These are phyloP conservation scores for Conchocele bisecta DNA, from an alignment of 2,888 invertebrate species.

Conservation along the genomic window DNA sequence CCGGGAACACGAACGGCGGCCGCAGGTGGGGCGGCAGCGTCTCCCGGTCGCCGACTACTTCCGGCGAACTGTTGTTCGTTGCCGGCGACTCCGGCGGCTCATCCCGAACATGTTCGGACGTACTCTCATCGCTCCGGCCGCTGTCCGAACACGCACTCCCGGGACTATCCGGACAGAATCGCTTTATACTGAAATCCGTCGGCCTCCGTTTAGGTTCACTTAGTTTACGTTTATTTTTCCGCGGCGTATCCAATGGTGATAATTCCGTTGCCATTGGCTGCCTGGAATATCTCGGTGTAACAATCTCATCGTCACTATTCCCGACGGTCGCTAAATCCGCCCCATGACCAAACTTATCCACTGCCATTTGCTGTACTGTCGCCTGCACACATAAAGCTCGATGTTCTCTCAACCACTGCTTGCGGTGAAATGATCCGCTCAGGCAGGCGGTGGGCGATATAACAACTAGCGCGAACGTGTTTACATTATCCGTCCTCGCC, in stretches of 20 bases:
- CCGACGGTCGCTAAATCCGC: too few species aligned
- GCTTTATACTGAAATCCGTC: slow-evolving; percentile 77
- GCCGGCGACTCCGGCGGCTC: slow-evolving; percentile 61
- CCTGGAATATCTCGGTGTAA: too few species aligned
- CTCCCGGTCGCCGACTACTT: slow-evolving; percentile 21
- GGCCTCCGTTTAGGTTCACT: slow-evolving; percentile 85
- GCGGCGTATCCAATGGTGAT: slow-evolving; percentile 57
- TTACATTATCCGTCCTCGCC: slow-evolving; percentile 69
- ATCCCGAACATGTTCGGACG: slow-evolving; percentile 60
- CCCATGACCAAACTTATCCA: slow-evolving; percentile 26
- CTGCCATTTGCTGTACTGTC: slow-evolving; percentile 16
- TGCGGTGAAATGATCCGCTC: slow-evolving; percentile 54
- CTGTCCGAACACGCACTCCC: slow-evolving; percentile 73
- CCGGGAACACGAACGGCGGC: slow-evolving; percentile 61
- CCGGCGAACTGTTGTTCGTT: slow-evolving; percentile 19
- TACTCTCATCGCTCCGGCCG: slow-evolving; percentile 67
- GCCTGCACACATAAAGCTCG: neutral
- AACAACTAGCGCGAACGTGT: slow-evolving; percentile 56
- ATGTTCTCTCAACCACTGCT: slow-evolving; percentile 35
- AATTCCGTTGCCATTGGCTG: slow-evolving; percentile 36
- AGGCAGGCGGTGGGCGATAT: slow-evolving; percentile 1
- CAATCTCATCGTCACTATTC: too few species aligned
- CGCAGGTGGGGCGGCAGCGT: slow-evolving; percentile 42
- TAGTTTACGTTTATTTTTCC: slow-evolving; percentile 87
- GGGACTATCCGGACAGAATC: slow-evolving; percentile 73